Percentiles rank a stretch among this genome's conserved stretches.
These are phyloP conservation scores for Drosophila limbata DNA, from an alignment of 2,888 invertebrate genomes.

Conservation along the genomic window DNA sequence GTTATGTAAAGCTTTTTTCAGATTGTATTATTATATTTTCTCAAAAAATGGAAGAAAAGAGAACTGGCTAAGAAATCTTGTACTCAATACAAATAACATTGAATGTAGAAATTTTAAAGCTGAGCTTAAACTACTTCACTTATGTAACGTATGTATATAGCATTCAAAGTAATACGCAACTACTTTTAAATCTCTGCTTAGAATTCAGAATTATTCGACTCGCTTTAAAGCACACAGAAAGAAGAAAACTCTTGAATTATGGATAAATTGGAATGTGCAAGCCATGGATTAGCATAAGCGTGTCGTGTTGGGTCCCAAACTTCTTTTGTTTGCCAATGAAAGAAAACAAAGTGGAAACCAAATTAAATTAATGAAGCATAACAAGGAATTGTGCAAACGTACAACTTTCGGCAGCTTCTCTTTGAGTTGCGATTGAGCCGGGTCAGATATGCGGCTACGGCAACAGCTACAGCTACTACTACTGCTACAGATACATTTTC, in stretches of 20 bases:
- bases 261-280: conserved; percentile 40
- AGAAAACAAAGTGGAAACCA: conserved; percentile 53
- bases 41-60: no score
- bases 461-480: not conserved
- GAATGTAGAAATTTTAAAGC: not conserved
- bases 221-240: conserved; percentile 7
- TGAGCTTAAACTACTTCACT: not conserved
- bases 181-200: not conserved
- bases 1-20: not conserved
- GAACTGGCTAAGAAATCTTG: no score
- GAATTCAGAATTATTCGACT: not conserved
- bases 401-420: conserved; percentile 62
- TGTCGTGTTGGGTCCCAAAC: conserved; percentile 31
- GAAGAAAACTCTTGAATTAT: conserved; percentile 37
- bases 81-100: not conserved
- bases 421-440: conserved; percentile 55
- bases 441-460: conserved; percentile 4
- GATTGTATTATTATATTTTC: not conserved
- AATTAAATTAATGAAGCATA: conserved; percentile 75
- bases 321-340: conserved; percentile 42
- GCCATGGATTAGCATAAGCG: conserved; percentile 69
- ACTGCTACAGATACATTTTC: conserved; percentile 5
- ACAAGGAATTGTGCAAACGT: conserved; percentile 51
- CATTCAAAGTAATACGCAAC: not conserved
- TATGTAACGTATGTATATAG: not conserved